Evolutionary conservation across 2,888 invertebrate species (phyloP).

Genomic region (Thera britannica): DNA sequence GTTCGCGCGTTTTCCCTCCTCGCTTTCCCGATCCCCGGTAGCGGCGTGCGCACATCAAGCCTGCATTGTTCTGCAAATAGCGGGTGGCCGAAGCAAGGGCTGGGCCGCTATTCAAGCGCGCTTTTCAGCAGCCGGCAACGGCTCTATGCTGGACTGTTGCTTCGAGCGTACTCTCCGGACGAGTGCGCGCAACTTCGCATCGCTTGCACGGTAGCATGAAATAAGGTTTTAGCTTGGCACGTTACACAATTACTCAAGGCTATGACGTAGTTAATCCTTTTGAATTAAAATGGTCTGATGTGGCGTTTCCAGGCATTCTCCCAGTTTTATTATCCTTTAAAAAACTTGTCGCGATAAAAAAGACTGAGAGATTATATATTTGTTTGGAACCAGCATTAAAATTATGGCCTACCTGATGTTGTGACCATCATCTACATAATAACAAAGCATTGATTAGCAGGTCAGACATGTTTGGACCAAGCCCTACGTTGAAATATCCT

Average conservation of each 20-base stretch:
- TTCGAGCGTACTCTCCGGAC: constrained; percentile 46
- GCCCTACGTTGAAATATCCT: too few species aligned
- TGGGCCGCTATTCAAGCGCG: constrained; percentile 72
- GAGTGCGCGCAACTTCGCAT: constrained; percentile 55
- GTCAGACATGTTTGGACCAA: too few species aligned
- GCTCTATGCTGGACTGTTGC: constrained; percentile 57
- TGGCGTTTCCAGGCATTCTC: not conserved
- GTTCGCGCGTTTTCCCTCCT: constrained; percentile 72
- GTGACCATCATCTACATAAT: too few species aligned
- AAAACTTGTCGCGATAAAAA: too few species aligned
- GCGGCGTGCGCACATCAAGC: constrained; percentile 82
- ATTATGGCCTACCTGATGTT: too few species aligned
- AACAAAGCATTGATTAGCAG: too few species aligned
- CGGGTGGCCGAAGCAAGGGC: constrained; percentile 63
- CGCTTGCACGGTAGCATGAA: constrained; percentile 52
- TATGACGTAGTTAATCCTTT: not conserved
- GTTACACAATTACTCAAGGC: constrained; percentile 35
- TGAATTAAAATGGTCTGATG: not conserved
- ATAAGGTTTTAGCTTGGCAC: constrained; percentile 31
- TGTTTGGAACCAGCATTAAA: too few species aligned
- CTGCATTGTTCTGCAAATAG: constrained; percentile 83
- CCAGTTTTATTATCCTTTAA: too few species aligned
- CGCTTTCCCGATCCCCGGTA: constrained; percentile 81
- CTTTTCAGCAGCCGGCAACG: constrained; percentile 53
- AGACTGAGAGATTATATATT: too few species aligned